phyloP scores from a whole-genome alignment of 2,113 vertebrate species.

The Tautogolabrus adspersus region DNA sequence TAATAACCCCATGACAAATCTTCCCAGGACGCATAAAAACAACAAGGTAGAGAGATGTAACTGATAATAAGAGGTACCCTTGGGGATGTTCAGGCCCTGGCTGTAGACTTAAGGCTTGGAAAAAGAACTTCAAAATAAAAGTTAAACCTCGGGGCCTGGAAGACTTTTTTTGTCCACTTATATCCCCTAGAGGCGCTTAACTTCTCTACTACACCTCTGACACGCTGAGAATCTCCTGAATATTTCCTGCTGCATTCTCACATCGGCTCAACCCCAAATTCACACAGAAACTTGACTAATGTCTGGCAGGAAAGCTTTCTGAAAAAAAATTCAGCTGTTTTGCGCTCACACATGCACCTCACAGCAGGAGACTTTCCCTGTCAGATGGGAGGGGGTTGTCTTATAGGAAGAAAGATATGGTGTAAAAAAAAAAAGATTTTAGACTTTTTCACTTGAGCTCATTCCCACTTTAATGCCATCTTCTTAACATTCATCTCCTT shows the following conservation, averaged over 20 bases:
- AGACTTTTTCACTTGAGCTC: slow-evolving; percentile 60
- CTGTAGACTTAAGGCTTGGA: slow-evolving; percentile 12
- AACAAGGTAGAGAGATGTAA: slow-evolving; percentile 5
- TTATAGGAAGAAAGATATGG: no score
- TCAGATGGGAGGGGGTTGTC: no score
- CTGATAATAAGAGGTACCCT: slow-evolving; percentile 31
- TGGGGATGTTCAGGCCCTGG: slow-evolving; percentile 1
- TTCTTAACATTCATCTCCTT: slow-evolving; percentile 84
- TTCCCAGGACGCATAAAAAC: slow-evolving; percentile 7
- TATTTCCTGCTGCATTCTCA: no score
- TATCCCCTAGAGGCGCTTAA: background rate
- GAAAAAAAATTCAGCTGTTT: no score
- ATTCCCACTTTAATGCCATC: slow-evolving; percentile 55
- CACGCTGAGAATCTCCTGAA: no score
- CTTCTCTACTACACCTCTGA: no score
- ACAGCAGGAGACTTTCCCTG: no score
- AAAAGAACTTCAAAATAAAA: slow-evolving; percentile 7
- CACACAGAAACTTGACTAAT: no score
- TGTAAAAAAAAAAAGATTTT: no score
- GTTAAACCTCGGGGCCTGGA: background rate
- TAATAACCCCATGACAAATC: slow-evolving; percentile 23
- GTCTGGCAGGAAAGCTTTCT: no score
- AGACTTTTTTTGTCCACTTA: slow-evolving; percentile 13
- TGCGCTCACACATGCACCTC: no score
- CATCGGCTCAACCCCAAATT: no score